Percentiles rank a stretch among this genome's conserved stretches.
These are phyloP conservation scores for Antennarius striatus DNA, from an alignment of 2,113 vertebrate genomes.

Conservation along the genomic window DNA sequence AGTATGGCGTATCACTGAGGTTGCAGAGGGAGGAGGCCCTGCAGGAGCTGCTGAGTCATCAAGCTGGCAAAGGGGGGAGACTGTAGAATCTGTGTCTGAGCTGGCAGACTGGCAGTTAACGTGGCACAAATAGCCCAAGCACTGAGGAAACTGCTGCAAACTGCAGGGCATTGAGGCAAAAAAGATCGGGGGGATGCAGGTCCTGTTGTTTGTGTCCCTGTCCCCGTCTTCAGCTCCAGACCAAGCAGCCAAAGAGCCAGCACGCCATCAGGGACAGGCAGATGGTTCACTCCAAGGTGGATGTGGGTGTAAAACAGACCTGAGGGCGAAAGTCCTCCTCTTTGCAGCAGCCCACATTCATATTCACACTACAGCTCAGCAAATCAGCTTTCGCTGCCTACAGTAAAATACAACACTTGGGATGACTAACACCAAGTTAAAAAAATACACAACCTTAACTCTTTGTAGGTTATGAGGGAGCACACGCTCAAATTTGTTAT, in stretches of 20 bases:
- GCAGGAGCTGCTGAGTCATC: conserved; percentile 79
- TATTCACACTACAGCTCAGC: conserved; percentile 54
- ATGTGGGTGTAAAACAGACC: conserved; percentile 70
- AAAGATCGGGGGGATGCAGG: conserved; percentile 52
- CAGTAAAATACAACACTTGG: conserved; percentile 32
- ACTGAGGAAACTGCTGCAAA: conserved; percentile 63
- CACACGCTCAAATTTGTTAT: not conserved
- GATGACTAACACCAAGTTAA: conserved; percentile 22
- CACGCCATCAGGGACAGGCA: conserved; percentile 69
- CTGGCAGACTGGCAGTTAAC: conserved; percentile 76
- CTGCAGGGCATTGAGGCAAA: conserved; percentile 43
- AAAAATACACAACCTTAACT: conserved; percentile 8
- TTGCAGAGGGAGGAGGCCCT: conserved; percentile 65
- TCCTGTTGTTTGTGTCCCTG: conserved; percentile 50
- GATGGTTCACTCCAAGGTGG: conserved; percentile 71
- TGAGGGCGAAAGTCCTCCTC: conserved; percentile 56
- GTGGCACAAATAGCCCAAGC: conserved; percentile 72
- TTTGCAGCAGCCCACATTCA: conserved; percentile 61
- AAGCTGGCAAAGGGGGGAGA: conserved; percentile 69
- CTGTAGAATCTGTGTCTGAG: conserved; percentile 75
- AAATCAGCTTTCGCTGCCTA: conserved; percentile 47
- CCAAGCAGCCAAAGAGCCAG: conserved; percentile 62
- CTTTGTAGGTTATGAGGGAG: conserved; percentile 12
- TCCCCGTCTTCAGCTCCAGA: conserved; percentile 41
- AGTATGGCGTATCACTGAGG: conserved; percentile 56